Percentiles rank a stretch among this genome's conserved stretches.
These are phyloP conservation scores for Diprion similis DNA, from an alignment of 1,140 invertebrate genomes.

Conservation along the genomic window DNA sequence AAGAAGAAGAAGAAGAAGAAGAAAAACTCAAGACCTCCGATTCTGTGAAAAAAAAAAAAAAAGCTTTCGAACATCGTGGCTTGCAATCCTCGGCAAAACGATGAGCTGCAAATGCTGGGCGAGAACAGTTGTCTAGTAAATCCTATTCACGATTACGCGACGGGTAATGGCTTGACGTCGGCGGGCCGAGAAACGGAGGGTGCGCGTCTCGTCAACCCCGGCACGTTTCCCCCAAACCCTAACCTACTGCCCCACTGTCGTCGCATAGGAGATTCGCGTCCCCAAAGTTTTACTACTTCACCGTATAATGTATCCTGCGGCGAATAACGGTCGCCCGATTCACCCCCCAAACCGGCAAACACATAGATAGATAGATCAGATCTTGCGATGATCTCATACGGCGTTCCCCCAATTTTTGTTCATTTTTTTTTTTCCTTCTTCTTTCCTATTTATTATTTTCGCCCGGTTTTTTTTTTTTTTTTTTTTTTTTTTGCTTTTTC, in stretches of 20 bases:
- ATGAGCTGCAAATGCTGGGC: not conserved
- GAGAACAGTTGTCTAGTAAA: slow-evolving; percentile 49
- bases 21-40: too few species aligned
- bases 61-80: too few species aligned
- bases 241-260: slow-evolving; percentile 60
- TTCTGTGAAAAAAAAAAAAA: too few species aligned
- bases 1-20: too few species aligned
- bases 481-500: too few species aligned
- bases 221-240: slow-evolving; percentile 43
- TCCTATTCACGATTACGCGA: slow-evolving; percentile 49
- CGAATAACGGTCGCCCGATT: too few species aligned
- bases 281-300: slow-evolving; percentile 37
- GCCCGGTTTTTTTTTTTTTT: too few species aligned
- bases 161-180: not conserved
- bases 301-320: not conserved
- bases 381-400: too few species aligned
- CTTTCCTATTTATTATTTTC: too few species aligned
- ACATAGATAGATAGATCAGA: slow-evolving; percentile 13
- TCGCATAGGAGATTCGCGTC: slow-evolving; percentile 29
- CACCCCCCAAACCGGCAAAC: slow-evolving; percentile 10
- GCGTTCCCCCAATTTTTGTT: too few species aligned
- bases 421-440: too few species aligned
- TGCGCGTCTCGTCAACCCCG: slow-evolving; percentile 36
- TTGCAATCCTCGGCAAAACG: too few species aligned
- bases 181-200: slow-evolving; percentile 15